phyloP scores from a whole-genome alignment of 1,140 invertebrate species.

The Zeugodacus cucurbitae region DNA sequence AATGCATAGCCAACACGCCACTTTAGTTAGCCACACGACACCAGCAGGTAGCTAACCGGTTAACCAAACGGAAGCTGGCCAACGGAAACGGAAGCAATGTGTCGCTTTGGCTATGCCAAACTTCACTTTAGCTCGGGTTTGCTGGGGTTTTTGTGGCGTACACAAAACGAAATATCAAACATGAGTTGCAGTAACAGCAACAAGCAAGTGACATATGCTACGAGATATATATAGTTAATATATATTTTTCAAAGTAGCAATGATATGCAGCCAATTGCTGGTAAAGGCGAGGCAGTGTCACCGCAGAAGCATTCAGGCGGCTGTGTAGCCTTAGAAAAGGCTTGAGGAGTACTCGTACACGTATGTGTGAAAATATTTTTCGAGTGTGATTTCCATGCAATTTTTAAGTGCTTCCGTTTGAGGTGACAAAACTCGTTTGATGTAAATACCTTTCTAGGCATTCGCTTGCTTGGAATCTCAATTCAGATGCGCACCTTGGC shows the following conservation, averaged over 20 bases:
- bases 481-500: no score
- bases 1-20: not conserved
- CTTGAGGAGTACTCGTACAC: not conserved
- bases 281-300: not conserved
- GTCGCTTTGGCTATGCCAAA: conserved; percentile 36
- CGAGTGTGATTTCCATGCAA: conserved; percentile 38
- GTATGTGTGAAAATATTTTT: not conserved
- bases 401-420: conserved; percentile 40
- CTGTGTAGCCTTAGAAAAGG: not conserved
- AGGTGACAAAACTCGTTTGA: conserved; percentile 15
- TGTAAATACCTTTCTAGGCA: not conserved
- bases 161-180: not conserved
- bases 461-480: not conserved
- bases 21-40: not conserved
- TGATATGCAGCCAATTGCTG: not conserved
- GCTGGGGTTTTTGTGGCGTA: conserved; percentile 9
- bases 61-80: not conserved
- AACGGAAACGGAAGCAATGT: conserved; percentile 33
- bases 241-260: not conserved
- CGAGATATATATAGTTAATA: not conserved
- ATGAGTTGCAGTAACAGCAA: not conserved
- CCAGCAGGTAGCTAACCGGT: not conserved
- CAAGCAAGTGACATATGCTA: not conserved
- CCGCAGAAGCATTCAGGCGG: not conserved
- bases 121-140: conserved; percentile 41